These are phyloP conservation scores for Sialis fuliginosa DNA, from an alignment of 2,888 invertebrate species.

Conservation along the genomic window DNA sequence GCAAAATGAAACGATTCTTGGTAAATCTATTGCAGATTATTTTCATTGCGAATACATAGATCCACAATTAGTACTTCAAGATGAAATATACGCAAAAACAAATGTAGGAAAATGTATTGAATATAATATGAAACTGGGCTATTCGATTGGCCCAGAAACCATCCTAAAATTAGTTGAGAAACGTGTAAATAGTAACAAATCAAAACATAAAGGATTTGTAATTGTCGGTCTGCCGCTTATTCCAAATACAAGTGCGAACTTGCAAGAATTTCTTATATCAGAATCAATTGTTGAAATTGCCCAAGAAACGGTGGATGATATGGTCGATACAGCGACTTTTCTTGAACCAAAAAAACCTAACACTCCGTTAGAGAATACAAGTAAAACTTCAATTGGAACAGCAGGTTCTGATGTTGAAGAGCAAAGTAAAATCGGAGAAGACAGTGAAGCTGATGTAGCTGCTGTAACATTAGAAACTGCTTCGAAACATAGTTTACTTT, in stretches of 20 bases:
- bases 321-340: slow-evolving; percentile 15
- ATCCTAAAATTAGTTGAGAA: slow-evolving; percentile 32
- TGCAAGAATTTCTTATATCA: slow-evolving; percentile 12
- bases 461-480: slow-evolving; percentile 19
- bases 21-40: slow-evolving; percentile 34
- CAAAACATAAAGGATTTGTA: slow-evolving; percentile 42
- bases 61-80: slow-evolving; percentile 31
- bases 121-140: slow-evolving; percentile 35
- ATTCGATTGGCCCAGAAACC: slow-evolving; percentile 29
- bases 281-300: slow-evolving; percentile 23
- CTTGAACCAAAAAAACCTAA: slow-evolving; percentile 5
- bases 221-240: slow-evolving; percentile 45
- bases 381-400: too few species aligned
- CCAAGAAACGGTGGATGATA: slow-evolving; percentile 22
- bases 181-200: slow-evolving; percentile 30
- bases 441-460: slow-evolving; percentile 21
- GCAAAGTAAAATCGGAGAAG: slow-evolving; percentile 12
- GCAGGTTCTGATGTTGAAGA: neutral
- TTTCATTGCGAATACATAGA: slow-evolving; percentile 38
- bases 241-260: slow-evolving; percentile 18
- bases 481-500: slow-evolving; percentile 14
- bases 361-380: neutral
- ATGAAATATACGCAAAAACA: slow-evolving; percentile 37
- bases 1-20: slow-evolving; percentile 30
- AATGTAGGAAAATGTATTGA: slow-evolving; percentile 36